Conservation (phyloP, 37 sponge, comb jelly and placozoan species). For the Petrosia ficiformis region DNA sequence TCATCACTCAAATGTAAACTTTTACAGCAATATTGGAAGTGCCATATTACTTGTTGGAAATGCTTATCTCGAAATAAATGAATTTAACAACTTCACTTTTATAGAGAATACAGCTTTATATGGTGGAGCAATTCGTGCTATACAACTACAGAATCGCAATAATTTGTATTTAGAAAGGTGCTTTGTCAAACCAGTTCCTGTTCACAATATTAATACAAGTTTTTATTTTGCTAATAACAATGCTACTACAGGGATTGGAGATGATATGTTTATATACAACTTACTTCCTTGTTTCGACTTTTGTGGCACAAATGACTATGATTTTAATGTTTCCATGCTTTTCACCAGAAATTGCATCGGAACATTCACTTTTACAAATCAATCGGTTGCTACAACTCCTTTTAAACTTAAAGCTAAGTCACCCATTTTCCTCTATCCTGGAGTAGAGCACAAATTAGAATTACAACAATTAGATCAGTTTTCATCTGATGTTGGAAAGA, state of each 20-base stretch:
- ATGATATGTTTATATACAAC: not conserved
- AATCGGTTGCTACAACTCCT: not conserved
- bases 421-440: not conserved
- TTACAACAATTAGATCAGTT: not conserved
- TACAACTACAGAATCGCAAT: not conserved
- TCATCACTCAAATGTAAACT: not conserved
- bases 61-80: not conserved
- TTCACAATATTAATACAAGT: not conserved
- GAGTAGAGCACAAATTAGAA: not conserved
- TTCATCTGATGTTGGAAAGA: not conserved
- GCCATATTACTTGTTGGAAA: not conserved
- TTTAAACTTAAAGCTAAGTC: not conserved
- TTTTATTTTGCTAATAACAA: not conserved
- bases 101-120: not conserved
- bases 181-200: not conserved
- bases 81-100: not conserved
- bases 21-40: not conserved
- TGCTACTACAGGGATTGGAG: not conserved
- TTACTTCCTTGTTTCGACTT: not conserved
- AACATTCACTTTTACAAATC: not conserved
- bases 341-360: not conserved
- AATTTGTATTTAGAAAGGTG: not conserved
- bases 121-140: not conserved
- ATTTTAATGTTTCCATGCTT: not conserved
- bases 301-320: not conserved